Conservation (phyloP, 2,797 vertebrate genomes). For the Neosilurus mollespiculum region DNA sequence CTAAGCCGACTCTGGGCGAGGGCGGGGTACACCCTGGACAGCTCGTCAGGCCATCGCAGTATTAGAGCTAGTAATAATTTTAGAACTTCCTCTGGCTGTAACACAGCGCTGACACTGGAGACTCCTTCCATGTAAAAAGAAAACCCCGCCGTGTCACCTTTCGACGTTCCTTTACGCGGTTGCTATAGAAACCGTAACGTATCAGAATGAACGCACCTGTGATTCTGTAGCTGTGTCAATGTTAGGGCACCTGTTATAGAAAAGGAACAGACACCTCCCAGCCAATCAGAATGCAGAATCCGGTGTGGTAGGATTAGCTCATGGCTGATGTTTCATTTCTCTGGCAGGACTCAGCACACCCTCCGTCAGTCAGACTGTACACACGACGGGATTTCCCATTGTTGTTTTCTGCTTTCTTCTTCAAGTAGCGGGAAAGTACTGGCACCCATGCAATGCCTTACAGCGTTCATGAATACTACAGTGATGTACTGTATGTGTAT, state of each 20-base stretch:
- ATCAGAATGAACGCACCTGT: neutral
- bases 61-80: neutral
- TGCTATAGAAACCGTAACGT: neutral
- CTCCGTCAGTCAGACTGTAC: neutral
- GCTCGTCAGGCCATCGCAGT: too few relatives aligned
- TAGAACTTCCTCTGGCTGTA: neutral
- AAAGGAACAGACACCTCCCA: neutral
- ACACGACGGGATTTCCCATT: conserved; percentile 24
- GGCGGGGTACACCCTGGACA: too few relatives aligned
- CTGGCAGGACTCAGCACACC: neutral
- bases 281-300: neutral
- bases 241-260: neutral
- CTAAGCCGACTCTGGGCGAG: too few relatives aligned
- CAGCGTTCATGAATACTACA: too few relatives aligned
- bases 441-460: neutral
- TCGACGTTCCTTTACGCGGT: neutral
- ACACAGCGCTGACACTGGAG: neutral
- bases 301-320: conserved; percentile 6
- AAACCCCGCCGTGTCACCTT: neutral
- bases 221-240: neutral
- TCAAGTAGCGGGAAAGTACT: neutral
- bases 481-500: neutral
- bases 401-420: neutral
- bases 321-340: conserved; percentile 17
- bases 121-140: neutral